phyloP scores from a whole-genome alignment of 2,797 vertebrate genomes.

The Chelon auratus region DNA sequence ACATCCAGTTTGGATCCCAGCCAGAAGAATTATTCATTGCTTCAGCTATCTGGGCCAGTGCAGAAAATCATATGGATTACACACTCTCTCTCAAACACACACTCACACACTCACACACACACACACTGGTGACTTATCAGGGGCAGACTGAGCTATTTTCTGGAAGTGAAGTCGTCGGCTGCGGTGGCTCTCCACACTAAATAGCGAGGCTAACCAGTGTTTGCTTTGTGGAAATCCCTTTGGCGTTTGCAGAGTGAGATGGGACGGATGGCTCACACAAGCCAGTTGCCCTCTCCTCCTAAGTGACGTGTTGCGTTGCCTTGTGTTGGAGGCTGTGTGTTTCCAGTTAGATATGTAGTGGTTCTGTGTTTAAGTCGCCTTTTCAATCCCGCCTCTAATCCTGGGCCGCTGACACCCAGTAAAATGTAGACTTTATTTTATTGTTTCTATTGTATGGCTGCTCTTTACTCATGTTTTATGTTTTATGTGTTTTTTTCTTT shows the following conservation, averaged over 20 bases:
- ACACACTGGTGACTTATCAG: slow-evolving; percentile 56
- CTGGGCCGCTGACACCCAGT: no score
- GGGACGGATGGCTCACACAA: slow-evolving; percentile 66
- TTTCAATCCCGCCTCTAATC: no score
- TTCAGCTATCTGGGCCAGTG: slow-evolving; percentile 72
- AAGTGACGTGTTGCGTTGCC: slow-evolving; percentile 41
- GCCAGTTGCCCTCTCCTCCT: slow-evolving; percentile 47
- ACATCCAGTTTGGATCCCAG: slow-evolving; percentile 77
- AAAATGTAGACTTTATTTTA: no score
- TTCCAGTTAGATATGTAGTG: slow-evolving; percentile 35
- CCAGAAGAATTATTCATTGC: slow-evolving; percentile 79
- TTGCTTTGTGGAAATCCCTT: slow-evolving; percentile 86
- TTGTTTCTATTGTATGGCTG: no score
- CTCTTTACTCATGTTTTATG: no score
- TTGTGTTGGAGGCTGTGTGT: slow-evolving; percentile 31
- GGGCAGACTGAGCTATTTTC: slow-evolving; percentile 66
- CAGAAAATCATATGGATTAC: slow-evolving; percentile 75
- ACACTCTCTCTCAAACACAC: slow-evolving; percentile 28
- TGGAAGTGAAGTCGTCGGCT: slow-evolving; percentile 78
- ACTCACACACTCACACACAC: slow-evolving; percentile 17
- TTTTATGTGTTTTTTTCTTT: no score
- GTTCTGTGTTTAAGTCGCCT: no score
- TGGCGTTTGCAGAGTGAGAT: slow-evolving; percentile 76
- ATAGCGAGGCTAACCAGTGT: slow-evolving; percentile 84
- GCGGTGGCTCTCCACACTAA: slow-evolving; percentile 79